phyloP scores from a whole-genome alignment of 2,797 vertebrate species.

The Thripadectes ignobilis region DNA sequence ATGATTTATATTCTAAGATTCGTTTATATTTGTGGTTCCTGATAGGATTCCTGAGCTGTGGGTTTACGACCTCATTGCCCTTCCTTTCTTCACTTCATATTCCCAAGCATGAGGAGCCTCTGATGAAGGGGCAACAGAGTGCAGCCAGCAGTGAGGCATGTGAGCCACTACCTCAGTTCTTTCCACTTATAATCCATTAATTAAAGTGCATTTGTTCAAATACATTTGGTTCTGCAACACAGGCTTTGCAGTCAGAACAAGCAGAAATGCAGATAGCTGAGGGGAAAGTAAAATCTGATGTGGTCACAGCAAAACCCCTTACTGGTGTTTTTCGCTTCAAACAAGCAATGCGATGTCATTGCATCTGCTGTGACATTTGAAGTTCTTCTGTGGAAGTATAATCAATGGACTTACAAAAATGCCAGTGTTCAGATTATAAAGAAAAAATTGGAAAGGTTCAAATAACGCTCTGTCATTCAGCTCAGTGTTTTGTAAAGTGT shows the following conservation, averaged over 20 bases:
- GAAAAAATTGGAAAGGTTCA: not conserved
- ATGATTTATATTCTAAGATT: not conserved
- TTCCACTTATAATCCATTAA: not conserved
- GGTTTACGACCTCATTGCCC: not conserved
- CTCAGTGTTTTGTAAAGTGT: not conserved
- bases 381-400: not conserved
- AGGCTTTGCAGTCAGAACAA: not conserved
- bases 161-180: not conserved
- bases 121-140: not conserved
- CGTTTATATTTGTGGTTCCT: not conserved
- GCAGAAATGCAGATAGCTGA: not conserved
- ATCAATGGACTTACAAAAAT: not conserved
- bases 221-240: not conserved
- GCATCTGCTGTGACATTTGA: not conserved
- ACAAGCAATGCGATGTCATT: not conserved
- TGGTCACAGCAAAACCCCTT: not conserved
- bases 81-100: not conserved
- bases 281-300: not conserved
- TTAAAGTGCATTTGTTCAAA: not conserved
- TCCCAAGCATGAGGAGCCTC: not conserved
- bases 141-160: rapidly evolving
- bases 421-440: not conserved
- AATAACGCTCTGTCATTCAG: not conserved
- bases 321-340: not conserved
- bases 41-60: not conserved